Conservation (phyloP, 1,140 invertebrate genomes). For the Drosophila leontia region DNA sequence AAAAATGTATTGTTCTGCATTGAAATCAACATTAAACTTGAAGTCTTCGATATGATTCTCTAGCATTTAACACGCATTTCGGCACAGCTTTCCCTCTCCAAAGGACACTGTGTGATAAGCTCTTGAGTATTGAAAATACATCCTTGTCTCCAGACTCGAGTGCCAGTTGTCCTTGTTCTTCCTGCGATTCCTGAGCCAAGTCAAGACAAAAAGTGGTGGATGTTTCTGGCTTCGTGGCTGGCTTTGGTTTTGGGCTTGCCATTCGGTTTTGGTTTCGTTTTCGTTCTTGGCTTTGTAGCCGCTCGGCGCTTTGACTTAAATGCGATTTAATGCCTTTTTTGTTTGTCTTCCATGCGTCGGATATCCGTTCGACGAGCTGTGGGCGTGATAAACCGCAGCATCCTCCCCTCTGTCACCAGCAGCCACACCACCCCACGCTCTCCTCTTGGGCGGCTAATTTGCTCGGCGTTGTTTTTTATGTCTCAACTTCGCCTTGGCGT, state of each 20-base stretch:
- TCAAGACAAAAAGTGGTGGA: constrained; percentile 36
- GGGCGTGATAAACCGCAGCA: constrained; percentile 79
- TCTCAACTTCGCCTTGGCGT: constrained; percentile 61
- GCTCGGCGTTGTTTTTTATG: constrained; percentile 71
- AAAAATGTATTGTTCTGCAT: background rate
- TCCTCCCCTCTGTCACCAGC: constrained; percentile 15
- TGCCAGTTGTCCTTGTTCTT: constrained; percentile 42
- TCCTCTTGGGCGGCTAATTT: constrained; percentile 65
- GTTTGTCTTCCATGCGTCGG: constrained; percentile 82
- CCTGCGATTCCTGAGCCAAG: constrained; percentile 29
- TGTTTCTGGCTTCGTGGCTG: constrained; percentile 26
- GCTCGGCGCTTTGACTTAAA: constrained; percentile 73
- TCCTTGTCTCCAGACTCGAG: constrained; percentile 55
- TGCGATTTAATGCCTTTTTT: constrained; percentile 84
- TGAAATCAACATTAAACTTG: background rate
- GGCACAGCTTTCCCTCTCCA: background rate
- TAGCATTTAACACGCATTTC: constrained; percentile 1
- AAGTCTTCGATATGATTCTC: background rate
- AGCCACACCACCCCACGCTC: constrained; percentile 7
- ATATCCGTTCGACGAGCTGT: constrained; percentile 72
- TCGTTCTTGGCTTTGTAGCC: constrained; percentile 38
- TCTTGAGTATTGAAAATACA: constrained; percentile 15
- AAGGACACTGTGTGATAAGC: constrained; percentile 45
- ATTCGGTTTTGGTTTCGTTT: constrained; percentile 27
- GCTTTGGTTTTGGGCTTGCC: background rate